phyloP scores from a whole-genome alignment of 2,888 invertebrate species.

The Synergus japonicus region DNA sequence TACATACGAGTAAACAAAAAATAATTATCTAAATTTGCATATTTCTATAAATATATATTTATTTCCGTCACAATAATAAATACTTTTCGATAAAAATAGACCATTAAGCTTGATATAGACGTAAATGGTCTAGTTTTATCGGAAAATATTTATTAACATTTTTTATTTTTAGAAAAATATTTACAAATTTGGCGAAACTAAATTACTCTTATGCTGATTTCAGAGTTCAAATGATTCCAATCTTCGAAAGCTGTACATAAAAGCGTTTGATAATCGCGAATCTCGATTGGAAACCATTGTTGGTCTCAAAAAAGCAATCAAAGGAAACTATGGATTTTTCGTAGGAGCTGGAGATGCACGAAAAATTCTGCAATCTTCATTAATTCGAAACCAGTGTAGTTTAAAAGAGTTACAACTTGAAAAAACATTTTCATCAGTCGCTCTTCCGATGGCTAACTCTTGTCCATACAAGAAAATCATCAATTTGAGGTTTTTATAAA shows the following conservation, averaged over 20 bases:
- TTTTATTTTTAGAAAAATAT: no score
- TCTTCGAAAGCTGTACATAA: constrained; percentile 79
- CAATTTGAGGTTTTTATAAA: constrained; percentile 78
- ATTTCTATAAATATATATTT: background rate
- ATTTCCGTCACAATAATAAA: no score
- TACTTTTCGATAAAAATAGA: no score
- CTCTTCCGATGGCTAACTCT: constrained; percentile 80
- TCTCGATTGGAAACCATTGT: constrained; percentile 66
- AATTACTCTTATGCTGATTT: background rate
- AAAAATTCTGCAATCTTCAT: constrained; percentile 76
- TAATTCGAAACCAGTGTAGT: constrained; percentile 77
- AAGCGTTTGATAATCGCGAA: constrained; percentile 72
- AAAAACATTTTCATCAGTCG: constrained; percentile 80
- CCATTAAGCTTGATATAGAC: no score
- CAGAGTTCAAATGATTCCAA: constrained; percentile 64
- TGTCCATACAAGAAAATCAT: constrained; percentile 82
- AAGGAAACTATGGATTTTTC: constrained; percentile 82
- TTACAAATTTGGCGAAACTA: no score
- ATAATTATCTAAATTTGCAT: background rate
- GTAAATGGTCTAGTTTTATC: no score
- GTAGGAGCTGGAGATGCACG: constrained; percentile 82
- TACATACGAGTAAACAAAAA: constrained; percentile 80
- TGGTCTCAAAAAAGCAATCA: constrained; percentile 79
- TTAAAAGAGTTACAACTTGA: constrained; percentile 81
- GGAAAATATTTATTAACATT: no score